Evolutionary conservation across 2,113 vertebrate species (phyloP).

Genomic region (Carassius gibelio): DNA sequence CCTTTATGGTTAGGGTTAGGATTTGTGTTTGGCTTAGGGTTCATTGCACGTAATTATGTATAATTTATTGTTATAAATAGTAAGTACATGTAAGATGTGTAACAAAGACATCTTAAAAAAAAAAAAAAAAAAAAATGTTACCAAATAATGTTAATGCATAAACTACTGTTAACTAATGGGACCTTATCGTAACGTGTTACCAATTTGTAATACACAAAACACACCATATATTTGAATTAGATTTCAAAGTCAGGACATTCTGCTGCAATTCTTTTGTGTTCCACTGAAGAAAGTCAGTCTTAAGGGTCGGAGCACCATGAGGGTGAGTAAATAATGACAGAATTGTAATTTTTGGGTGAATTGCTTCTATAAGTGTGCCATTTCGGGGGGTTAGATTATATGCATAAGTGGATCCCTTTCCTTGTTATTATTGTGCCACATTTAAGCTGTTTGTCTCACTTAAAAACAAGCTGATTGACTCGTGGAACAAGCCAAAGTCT

Average conservation of each 20-base stretch:
- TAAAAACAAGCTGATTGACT: constrained; percentile 22
- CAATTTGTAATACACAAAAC: not conserved
- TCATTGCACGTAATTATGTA: too few relatives aligned
- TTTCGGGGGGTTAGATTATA: not conserved
- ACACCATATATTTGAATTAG: not conserved
- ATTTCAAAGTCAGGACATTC: not conserved
- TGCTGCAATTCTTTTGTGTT: not conserved
- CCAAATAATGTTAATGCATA: too few relatives aligned
- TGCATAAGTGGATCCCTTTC: constrained; percentile 15
- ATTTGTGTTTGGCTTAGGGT: too few relatives aligned
- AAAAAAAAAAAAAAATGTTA: too few relatives aligned
- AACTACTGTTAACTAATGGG: not conserved
- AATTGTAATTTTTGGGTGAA: not conserved
- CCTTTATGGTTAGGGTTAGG: too few relatives aligned
- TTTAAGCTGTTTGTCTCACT: constrained; percentile 37
- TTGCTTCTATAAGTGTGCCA: not conserved
- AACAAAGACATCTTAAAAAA: too few relatives aligned
- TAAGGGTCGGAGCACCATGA: not conserved
- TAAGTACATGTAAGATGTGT: too few relatives aligned
- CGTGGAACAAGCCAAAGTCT: constrained; percentile 17
- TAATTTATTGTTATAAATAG: too few relatives aligned
- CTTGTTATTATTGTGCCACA: constrained; percentile 37
- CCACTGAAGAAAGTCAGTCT: not conserved
- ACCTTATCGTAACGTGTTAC: not conserved
- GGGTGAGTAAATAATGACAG: constrained; percentile 11